These are phyloP conservation scores for Eretmodus cyanostictus DNA, from an alignment of 2,113 vertebrate species.

Conservation along the genomic window DNA sequence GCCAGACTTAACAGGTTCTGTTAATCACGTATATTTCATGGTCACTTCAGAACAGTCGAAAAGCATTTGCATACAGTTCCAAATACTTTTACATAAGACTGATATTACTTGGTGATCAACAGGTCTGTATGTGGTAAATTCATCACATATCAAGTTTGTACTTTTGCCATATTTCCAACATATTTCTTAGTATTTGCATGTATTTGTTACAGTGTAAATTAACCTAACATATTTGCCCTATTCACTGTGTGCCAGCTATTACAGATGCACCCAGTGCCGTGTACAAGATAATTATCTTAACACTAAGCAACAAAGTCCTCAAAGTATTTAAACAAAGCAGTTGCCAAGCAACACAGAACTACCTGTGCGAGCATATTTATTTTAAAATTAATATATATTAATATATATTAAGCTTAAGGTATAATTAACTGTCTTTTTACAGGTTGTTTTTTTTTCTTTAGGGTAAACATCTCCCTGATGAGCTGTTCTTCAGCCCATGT, in stretches of 20 bases:
- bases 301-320: background rate
- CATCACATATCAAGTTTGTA: background rate
- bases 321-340: background rate
- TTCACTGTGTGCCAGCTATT: background rate
- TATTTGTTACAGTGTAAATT: background rate
- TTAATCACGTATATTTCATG: background rate
- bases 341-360: slow-evolving; percentile 6
- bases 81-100: background rate
- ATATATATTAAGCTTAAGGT: background rate
- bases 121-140: background rate
- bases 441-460: background rate
- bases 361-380: background rate
- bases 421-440: background rate
- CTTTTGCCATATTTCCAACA: background rate
- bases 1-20: background rate
- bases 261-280: background rate
- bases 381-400: background rate
- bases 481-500: background rate
- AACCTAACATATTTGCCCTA: background rate
- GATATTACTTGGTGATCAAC: background rate
- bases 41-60: background rate
- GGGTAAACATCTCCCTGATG: background rate
- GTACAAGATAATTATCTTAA: slow-evolving; percentile 19
- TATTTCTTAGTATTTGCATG: background rate
- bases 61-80: background rate